Conservation (phyloP, 2,888 invertebrate species). For the Campaea margaritaria region DNA sequence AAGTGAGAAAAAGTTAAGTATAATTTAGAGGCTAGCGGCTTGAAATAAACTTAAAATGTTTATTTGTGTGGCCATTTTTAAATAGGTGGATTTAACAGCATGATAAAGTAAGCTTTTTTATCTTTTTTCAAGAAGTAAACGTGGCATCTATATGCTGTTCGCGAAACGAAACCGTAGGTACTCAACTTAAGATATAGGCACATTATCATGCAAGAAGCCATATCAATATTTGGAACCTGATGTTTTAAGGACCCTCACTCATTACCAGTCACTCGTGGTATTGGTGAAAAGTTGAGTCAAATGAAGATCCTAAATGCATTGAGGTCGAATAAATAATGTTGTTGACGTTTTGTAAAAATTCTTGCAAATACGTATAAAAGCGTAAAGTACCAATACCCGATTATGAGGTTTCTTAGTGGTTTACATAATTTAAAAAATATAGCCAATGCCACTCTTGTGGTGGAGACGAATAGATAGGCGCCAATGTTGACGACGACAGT, state of each 20-base stretch:
- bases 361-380: no score
- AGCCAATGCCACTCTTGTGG: no score
- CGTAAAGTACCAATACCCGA: no score
- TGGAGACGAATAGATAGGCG: no score
- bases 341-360: background rate
- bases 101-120: conserved; percentile 8
- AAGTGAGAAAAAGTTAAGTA: conserved; percentile 8
- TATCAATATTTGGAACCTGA: conserved; percentile 30
- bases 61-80: background rate
- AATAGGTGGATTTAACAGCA: background rate
- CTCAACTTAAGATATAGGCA: no score
- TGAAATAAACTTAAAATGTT: conserved; percentile 1
- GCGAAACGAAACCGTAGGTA: conserved; percentile 6
- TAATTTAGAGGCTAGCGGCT: conserved; percentile 5
- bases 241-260: conserved; percentile 12
- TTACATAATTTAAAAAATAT: no score
- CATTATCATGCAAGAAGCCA: conserved; percentile 19
- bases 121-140: background rate
- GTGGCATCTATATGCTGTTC: conserved; percentile 18
- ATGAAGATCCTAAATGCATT: background rate
- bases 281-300: background rate
- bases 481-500: no score
- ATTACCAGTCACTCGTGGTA: conserved; percentile 13
- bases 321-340: background rate
- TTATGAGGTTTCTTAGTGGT: no score